Evolutionary conservation across 2,113 vertebrate genomes (phyloP).

Genomic region (Cavia aperea): DNA sequence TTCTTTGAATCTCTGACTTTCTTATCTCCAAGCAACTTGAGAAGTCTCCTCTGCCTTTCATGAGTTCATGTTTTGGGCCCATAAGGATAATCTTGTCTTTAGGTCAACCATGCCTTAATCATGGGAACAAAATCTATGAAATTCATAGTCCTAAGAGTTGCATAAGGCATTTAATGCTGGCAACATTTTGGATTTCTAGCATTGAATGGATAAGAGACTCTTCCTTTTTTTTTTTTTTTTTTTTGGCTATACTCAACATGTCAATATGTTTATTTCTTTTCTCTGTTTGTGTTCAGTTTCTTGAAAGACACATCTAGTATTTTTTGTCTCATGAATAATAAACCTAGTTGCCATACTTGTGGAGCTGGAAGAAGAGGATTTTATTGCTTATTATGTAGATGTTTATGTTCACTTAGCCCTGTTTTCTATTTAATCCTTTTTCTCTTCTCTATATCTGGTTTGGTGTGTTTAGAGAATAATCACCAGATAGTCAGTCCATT

Average conservation of each 20-base stretch:
- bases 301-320: neutral
- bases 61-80: neutral
- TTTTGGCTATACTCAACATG: neutral
- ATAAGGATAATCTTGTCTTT: neutral
- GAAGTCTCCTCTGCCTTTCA: neutral
- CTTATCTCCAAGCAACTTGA: neutral
- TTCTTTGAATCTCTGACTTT: conserved; percentile 12
- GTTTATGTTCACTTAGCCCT: neutral
- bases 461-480: neutral
- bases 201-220: neutral
- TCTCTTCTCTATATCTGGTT: neutral
- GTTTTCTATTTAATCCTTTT: neutral
- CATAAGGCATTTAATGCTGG: neutral
- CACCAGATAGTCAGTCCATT: neutral
- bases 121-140: neutral
- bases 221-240: conserved; percentile 22
- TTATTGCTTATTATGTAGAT: neutral
- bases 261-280: neutral
- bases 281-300: neutral
- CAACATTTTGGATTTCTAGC: conserved; percentile 5
- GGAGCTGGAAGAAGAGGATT: neutral
- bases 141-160: neutral
- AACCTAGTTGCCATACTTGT: neutral
- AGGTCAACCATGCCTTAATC: neutral
- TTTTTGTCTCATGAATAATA: neutral